A percentile compares a stretch with the other conserved stretches of the same genome.
These are phyloP conservation scores for Sandelia bainsii DNA, from an alignment of 2,797 vertebrate genomes.

Conservation along the genomic window DNA sequence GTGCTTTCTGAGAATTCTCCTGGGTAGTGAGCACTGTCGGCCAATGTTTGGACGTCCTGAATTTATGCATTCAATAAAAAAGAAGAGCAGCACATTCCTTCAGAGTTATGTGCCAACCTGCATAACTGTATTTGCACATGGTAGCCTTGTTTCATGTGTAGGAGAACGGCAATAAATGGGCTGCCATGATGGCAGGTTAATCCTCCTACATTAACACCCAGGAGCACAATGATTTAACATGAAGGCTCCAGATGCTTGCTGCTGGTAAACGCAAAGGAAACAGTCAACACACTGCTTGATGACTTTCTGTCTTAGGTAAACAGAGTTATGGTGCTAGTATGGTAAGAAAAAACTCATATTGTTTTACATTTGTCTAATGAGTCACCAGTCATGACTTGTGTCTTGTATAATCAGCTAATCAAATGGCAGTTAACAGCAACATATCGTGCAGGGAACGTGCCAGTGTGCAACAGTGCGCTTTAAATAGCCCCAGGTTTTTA, in stretches of 20 bases:
- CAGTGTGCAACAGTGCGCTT: slow-evolving; percentile 53
- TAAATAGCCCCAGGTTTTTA: slow-evolving; percentile 48
- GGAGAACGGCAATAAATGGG: slow-evolving; percentile 54
- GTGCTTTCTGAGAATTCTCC: slow-evolving; percentile 43
- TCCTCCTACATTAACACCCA: slow-evolving; percentile 62
- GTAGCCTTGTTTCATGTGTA: slow-evolving; percentile 47
- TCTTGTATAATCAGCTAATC: slow-evolving; percentile 58
- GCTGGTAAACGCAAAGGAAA: slow-evolving; percentile 37
- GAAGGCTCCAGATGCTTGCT: slow-evolving; percentile 49
- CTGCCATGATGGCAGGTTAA: slow-evolving; percentile 65
- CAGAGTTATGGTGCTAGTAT: slow-evolving; percentile 15
- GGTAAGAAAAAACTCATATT: slow-evolving; percentile 34
- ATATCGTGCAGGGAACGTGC: slow-evolving; percentile 30
- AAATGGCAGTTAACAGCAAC: slow-evolving; percentile 41
- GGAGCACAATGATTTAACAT: slow-evolving; percentile 67
- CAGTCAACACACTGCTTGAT: slow-evolving; percentile 44
- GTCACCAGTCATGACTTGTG: slow-evolving; percentile 50
- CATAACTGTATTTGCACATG: slow-evolving; percentile 66
- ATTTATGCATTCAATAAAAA: slow-evolving; percentile 76
- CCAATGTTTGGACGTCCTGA: slow-evolving; percentile 74
- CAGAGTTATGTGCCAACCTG: slow-evolving; percentile 71
- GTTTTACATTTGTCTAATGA: slow-evolving; percentile 56
- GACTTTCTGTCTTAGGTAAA: slow-evolving; percentile 57
- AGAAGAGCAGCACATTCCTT: slow-evolving; percentile 67
- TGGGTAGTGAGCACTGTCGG: slow-evolving; percentile 46